A percentile compares a stretch with the other conserved stretches of the same genome.
These are phyloP conservation scores for Lasius platythorax DNA, from an alignment of 2,888 invertebrate species.

Conservation along the genomic window DNA sequence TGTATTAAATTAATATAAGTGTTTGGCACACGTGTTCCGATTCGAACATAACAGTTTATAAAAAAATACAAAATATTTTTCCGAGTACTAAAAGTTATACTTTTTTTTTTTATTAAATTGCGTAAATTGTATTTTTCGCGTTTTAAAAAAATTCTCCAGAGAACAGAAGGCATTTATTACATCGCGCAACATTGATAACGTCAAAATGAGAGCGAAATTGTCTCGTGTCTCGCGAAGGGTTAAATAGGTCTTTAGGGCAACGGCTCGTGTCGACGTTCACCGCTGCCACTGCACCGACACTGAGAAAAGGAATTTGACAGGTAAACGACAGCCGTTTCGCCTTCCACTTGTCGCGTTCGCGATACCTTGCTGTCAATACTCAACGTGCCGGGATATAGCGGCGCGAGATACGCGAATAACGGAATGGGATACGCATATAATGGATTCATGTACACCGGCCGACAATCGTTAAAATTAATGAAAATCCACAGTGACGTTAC, in stretches of 20 bases:
- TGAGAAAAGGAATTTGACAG: constrained; percentile 36
- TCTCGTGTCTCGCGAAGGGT: neutral
- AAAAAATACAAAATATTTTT: neutral
- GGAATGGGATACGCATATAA: neutral
- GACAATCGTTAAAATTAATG: constrained; percentile 29
- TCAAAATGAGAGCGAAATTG: neutral
- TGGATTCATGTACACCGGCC: neutral
- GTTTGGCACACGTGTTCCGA: neutral
- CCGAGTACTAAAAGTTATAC: neutral
- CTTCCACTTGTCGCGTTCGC: constrained; percentile 10
- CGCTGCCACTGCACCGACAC: constrained; percentile 2
- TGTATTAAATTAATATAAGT: neutral
- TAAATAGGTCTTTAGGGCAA: constrained; percentile 28
- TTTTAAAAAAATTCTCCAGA: neutral
- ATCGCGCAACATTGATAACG: neutral
- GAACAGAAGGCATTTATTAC: neutral
- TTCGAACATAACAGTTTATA: neutral
- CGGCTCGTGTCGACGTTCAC: constrained; percentile 7
- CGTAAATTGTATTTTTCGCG: neutral
- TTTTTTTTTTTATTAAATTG: neutral
- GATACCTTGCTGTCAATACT: constrained; percentile 33
- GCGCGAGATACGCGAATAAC: constrained; percentile 22
- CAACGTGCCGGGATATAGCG: constrained; percentile 22
- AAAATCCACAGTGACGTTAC: constrained; percentile 29
- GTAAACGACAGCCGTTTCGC: constrained; percentile 39